These are phyloP conservation scores for Scytalopus superciliaris DNA, from an alignment of 2,113 vertebrate species.

Conservation along the genomic window DNA sequence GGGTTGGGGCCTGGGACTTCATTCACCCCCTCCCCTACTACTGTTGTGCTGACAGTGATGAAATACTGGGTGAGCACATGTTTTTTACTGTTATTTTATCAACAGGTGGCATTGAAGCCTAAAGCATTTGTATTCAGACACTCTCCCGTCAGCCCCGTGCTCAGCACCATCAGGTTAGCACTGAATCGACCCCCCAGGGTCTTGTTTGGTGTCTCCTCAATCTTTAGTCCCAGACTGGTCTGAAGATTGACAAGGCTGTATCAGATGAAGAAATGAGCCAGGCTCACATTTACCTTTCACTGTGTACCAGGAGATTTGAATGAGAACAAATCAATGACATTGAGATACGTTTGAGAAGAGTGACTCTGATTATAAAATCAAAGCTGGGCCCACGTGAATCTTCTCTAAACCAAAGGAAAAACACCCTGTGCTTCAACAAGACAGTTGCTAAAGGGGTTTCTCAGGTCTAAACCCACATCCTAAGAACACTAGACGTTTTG, in stretches of 20 bases:
- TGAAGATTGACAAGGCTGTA: background rate
- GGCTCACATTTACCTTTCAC: background rate
- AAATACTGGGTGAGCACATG: background rate
- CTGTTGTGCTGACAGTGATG: background rate
- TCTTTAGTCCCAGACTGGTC: background rate
- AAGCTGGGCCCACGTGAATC: background rate
- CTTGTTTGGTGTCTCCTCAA: background rate
- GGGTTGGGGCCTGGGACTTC: background rate
- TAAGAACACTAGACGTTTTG: background rate
- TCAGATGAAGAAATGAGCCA: background rate
- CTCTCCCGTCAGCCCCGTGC: fast-evolving
- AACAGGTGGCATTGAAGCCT: background rate
- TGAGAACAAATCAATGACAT: background rate
- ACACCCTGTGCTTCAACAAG: background rate
- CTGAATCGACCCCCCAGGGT: background rate
- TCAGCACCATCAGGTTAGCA: background rate
- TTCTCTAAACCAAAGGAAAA: background rate
- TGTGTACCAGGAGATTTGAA: background rate
- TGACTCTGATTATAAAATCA: background rate
- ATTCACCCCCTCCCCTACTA: background rate
- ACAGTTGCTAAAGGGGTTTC: background rate
- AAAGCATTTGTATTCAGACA: background rate
- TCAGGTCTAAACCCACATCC: background rate
- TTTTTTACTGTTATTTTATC: background rate
- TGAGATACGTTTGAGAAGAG: background rate